Conservation (phyloP, 2,797 vertebrate genomes). For the Glossophaga mutica region DNA sequence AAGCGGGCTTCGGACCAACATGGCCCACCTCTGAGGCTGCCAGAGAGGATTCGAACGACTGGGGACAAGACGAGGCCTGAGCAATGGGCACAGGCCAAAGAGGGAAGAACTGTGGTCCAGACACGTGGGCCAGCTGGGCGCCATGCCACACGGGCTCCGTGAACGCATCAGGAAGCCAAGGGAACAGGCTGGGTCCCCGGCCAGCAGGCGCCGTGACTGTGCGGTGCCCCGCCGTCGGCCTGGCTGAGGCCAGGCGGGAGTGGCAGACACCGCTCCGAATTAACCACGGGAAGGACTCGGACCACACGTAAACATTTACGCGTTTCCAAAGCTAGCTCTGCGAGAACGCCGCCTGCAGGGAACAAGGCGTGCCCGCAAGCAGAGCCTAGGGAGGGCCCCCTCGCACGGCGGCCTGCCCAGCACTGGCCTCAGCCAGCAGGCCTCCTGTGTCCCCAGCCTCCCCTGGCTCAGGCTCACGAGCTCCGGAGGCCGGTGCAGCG, state of each 20-base stretch:
- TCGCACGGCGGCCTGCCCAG: no score
- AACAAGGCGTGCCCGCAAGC: no score
- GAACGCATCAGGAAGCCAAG: background rate
- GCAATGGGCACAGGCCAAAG: background rate
- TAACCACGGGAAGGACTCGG: background rate
- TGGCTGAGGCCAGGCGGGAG: fast-evolving
- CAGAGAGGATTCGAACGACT: background rate
- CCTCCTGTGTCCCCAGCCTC: background rate
- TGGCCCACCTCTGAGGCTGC: background rate
- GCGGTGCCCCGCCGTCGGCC: background rate
- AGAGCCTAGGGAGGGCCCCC: background rate
- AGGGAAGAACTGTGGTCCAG: background rate
- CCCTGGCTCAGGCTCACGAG: background rate
- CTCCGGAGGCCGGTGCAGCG: background rate
- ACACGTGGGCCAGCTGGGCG: fast-evolving
- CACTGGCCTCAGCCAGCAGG: fast-evolving
- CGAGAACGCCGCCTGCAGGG: background rate
- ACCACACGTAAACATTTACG: background rate
- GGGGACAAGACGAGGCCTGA: background rate
- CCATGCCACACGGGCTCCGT: background rate
- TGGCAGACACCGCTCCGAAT: background rate
- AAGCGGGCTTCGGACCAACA: background rate
- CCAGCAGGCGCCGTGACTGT: fast-evolving
- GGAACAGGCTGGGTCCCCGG: background rate
- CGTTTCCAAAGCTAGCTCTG: background rate